These are phyloP conservation scores for Peromyscus leucopus DNA, from an alignment of 2,113 vertebrate species.

Conservation along the genomic window DNA sequence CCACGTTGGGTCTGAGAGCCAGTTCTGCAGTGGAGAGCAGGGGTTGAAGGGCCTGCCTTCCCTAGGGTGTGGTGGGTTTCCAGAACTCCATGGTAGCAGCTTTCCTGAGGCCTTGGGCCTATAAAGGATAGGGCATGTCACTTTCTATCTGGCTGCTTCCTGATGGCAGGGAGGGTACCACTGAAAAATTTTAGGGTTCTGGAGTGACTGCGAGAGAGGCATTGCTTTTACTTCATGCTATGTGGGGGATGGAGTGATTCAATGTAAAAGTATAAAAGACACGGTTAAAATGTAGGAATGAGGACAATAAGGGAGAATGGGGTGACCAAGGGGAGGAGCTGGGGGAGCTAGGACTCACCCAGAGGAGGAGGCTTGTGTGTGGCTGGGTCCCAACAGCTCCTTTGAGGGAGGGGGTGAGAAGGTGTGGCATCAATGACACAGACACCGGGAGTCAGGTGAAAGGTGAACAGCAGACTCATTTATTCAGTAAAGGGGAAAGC, in stretches of 20 bases:
- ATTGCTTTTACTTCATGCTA: background rate
- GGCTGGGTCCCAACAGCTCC: too few species aligned
- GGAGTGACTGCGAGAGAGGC: background rate
- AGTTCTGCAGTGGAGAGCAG: background rate
- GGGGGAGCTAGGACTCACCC: too few species aligned
- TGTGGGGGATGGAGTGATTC: background rate
- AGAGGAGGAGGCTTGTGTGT: background rate
- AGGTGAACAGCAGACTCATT: too few species aligned
- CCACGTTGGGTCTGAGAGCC: background rate
- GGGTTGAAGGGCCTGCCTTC: background rate
- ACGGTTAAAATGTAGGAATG: background rate
- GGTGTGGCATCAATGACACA: too few species aligned
- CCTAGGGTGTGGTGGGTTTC: background rate
- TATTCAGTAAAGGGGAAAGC: too few species aligned
- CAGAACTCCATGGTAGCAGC: background rate
- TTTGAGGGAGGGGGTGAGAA: too few species aligned
- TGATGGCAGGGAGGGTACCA: background rate
- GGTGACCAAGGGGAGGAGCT: background rate
- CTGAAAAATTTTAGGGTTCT: background rate
- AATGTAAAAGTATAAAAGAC: background rate
- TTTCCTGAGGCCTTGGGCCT: background rate
- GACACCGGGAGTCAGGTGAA: too few species aligned
- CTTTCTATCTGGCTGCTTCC: background rate
- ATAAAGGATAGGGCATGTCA: background rate
- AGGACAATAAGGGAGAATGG: background rate